Base-by-base conservation (phyloP, 2,888 invertebrate species). In the Troglohyphantes excavatus region DNA sequence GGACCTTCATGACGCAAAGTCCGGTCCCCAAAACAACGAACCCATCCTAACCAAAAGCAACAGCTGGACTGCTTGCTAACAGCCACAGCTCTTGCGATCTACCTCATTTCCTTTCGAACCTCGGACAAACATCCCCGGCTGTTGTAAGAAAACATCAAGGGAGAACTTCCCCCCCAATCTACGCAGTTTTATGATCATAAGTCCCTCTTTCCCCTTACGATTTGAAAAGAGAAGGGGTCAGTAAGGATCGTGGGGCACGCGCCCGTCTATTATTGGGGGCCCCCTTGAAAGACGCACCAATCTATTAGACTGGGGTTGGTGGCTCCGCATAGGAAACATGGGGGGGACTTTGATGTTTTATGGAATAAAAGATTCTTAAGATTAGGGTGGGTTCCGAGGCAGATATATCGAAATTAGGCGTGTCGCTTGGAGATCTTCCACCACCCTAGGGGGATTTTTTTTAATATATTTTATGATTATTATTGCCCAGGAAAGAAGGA, bases 341-440 rank as follows among this genome's bases (percentile, higher is more conserved):
- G 33, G 53, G 61, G 59, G 84, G 73, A 21, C 26, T 39, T 70
- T 61, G 78, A 86, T 86, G 86, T 86, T 86, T 86, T 86, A 86
- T 29, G 78, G 86, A 70, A 86, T 86, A 86, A 86, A 39, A 78
- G 86, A 86, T 70, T 70, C 76, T 33, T 68, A 65, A 83, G 76
- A 76, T 76, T 85, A 53, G 68, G 53, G 79, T 43, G 27, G 61
- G 82, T 68, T 70, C 43, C 46, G 19, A 63, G 65, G 86, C 86
- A 86, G 86, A 86, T 86, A 78, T 43, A 72, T 43, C 26, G 59
- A 86, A 86, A 86, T 86, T 86, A 86, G 86, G 86, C 78, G 86
- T 29, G 86, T 59, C 86, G 46, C 85, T 17, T 5, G 53, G n/a
- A 53, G 53, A 53, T 53, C 43, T 46, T 29, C 81, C 53, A 53